A percentile compares a stretch with the other conserved stretches of the same genome.
Evolutionary conservation across 1,140 invertebrate species (phyloP).

Genomic region (Megalopta genalis): DNA sequence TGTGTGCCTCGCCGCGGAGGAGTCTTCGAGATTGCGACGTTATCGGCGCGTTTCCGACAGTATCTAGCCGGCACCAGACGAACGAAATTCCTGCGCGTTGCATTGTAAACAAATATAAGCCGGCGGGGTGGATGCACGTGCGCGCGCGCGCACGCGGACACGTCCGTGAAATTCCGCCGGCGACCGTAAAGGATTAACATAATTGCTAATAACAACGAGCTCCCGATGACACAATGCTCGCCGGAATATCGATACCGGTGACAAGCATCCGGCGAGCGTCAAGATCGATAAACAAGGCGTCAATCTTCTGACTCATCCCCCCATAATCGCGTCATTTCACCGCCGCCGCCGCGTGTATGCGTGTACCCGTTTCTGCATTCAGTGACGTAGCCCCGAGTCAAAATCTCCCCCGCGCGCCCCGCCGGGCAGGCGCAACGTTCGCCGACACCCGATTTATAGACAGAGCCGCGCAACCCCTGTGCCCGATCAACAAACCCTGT

Average conservation of each 20-base stretch:
- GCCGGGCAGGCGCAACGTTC: conserved; percentile 1
- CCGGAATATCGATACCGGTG: conserved; percentile 14
- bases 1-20: not conserved
- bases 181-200: no score
- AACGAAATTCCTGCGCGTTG: no score
- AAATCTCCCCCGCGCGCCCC: conserved; percentile 35
- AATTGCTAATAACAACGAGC: no score
- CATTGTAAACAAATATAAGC: no score
- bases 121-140: no score
- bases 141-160: no score
- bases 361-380: conserved; percentile 40
- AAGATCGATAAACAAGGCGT: conserved; percentile 67
- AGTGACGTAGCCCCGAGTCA: conserved; percentile 38
- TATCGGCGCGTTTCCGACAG: not conserved
- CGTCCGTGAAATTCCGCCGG: no score
- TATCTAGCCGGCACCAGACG: no score
- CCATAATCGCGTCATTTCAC: conserved; percentile 55
- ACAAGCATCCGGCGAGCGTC: conserved; percentile 39
- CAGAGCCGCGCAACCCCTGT: conserved; percentile 19
- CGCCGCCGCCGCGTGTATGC: conserved; percentile 33
- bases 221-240: no score
- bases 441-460: not conserved
- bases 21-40: no score
- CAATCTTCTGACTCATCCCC: conserved; percentile 65
- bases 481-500: not conserved